Percentiles rank a stretch among this genome's conserved stretches.
These are phyloP conservation scores for Lucinisca nassula DNA, from an alignment of 2,888 invertebrate species.

Conservation along the genomic window DNA sequence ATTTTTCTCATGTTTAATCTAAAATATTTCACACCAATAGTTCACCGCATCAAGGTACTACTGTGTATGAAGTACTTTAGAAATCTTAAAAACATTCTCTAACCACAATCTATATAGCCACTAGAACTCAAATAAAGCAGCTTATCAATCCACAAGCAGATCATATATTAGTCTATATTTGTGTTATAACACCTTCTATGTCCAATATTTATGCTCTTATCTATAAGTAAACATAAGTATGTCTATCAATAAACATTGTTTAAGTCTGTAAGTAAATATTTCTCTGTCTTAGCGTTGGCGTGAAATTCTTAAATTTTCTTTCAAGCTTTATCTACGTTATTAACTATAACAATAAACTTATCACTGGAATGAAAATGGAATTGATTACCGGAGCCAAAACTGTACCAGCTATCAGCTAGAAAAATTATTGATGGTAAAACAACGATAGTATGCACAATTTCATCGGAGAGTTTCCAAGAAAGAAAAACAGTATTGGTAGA, in stretches of 20 bases:
- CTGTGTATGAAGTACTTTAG: background rate
- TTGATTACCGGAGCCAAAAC: background rate
- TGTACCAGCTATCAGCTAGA: background rate
- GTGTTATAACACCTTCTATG: constrained; percentile 1
- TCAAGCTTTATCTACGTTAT: constrained; percentile 1
- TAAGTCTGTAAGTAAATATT: background rate
- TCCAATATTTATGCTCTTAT: constrained; percentile 6
- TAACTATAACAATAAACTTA: constrained; percentile 7
- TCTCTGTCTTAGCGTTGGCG: background rate
- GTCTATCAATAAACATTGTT: background rate
- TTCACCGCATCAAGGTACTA: background rate
- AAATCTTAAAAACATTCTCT: background rate
- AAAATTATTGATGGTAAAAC: background rate
- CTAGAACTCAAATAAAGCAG: background rate
- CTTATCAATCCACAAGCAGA: background rate
- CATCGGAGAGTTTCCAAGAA: too few relatives aligned
- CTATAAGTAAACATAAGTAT: background rate
- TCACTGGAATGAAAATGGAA: background rate
- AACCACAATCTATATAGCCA: background rate
- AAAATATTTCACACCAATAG: background rate
- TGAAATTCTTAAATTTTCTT: constrained; percentile 4
- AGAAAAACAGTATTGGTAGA: too few relatives aligned
- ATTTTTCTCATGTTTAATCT: too few relatives aligned
- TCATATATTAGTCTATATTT: constrained; percentile 17
- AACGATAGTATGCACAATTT: too few relatives aligned